Conservation (phyloP, 2,888 invertebrate genomes). For the Tanypteryx hageni region DNA sequence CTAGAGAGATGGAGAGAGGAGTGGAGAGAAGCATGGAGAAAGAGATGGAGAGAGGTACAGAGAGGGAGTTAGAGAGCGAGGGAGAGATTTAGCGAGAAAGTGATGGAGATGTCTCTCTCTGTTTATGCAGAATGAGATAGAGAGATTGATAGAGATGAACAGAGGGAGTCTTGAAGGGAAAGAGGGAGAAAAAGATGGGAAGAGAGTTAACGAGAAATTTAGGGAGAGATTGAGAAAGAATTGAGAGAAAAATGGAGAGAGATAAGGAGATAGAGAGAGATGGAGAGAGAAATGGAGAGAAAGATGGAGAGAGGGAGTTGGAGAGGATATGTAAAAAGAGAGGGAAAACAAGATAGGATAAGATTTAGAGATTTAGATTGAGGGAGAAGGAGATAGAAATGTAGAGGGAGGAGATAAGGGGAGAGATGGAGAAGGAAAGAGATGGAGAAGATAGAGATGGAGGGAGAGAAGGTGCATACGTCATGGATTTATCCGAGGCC, state of each 20-base stretch:
- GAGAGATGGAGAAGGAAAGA: background rate
- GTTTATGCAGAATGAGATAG: background rate
- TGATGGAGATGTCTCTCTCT: background rate
- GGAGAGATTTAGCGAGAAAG: background rate
- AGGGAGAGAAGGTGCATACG: too few species aligned
- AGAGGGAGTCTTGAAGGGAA: background rate
- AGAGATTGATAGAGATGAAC: background rate
- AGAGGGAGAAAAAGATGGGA: background rate
- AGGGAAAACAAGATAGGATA: background rate
- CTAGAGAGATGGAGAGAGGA: background rate
- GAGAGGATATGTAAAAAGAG: background rate
- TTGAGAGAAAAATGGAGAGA: too few species aligned
- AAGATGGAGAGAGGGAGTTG: background rate
- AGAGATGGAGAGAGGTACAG: background rate
- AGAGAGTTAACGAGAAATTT: background rate
- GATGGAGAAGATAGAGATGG: too few species aligned
- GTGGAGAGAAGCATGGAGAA: background rate
- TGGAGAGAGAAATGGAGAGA: too few species aligned
- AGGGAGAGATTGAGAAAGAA: background rate
- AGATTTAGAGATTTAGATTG: background rate
- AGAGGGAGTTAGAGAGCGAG: background rate
- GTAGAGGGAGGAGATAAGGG: background rate
- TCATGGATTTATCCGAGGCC: too few species aligned
- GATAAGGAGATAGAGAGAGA: background rate
- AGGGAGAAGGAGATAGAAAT: too few species aligned